Percentiles rank a stretch among this genome's conserved stretches.
Conservation (phyloP, 2,113 vertebrate genomes). For the Cygnus atratus region DNA sequence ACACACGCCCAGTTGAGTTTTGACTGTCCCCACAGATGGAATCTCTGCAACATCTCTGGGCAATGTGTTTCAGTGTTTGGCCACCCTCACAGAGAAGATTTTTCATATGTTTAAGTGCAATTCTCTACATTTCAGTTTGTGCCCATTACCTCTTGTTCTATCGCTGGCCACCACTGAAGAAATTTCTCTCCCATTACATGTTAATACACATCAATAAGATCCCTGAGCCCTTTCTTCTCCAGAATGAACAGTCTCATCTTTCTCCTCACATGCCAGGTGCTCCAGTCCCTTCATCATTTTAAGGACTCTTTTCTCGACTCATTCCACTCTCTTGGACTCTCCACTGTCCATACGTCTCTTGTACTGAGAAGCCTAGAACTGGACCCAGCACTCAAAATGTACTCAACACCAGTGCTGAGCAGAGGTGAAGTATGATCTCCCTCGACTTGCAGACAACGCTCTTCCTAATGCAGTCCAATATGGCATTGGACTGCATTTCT, state of each 20-base stretch:
- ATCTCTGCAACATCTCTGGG: rapidly evolving
- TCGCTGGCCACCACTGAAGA: background rate
- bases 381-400: background rate
- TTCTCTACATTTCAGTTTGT: background rate
- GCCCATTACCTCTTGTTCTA: background rate
- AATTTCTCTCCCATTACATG: background rate
- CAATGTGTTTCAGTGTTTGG: background rate
- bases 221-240: background rate
- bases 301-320: background rate
- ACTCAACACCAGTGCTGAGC: background rate
- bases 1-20: background rate
- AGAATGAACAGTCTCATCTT: background rate
- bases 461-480: background rate
- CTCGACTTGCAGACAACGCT: background rate
- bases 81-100: background rate
- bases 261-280: background rate
- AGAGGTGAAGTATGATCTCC: background rate
- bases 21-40: background rate
- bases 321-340: background rate
- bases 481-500: no score
- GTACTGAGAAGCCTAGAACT: background rate
- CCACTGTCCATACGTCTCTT: background rate
- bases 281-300: background rate
- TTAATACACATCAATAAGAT: background rate
- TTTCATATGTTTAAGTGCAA: background rate